These are phyloP conservation scores for Ceyx melanurus DNA, from an alignment of 2,113 vertebrate species.

Conservation along the genomic window DNA sequence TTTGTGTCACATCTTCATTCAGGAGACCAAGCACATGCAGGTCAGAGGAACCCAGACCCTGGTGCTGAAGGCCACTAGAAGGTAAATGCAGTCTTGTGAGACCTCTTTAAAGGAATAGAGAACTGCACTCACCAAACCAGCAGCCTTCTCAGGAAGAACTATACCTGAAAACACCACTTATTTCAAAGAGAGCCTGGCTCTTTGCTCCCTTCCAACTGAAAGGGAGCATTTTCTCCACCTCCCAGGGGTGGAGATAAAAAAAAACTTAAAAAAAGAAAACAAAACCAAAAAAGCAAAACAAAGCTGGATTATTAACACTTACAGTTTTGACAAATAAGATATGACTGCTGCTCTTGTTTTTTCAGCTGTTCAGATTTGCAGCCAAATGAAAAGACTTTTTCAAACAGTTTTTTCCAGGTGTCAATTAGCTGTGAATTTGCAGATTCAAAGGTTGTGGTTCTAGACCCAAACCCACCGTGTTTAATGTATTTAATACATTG, in stretches of 20 bases:
- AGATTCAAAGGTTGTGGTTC: background rate
- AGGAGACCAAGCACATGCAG: background rate
- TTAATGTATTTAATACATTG: background rate
- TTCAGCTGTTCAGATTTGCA: background rate
- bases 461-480: background rate
- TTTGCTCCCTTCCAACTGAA: background rate
- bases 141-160: background rate
- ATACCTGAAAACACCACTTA: background rate
- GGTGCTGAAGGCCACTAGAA: background rate
- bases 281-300: background rate
- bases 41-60: background rate
- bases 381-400: background rate
- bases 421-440: background rate
- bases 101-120: background rate
- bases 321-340: background rate
- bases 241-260: fast-evolving
- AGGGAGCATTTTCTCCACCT: background rate
- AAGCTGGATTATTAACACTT: background rate
- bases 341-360: background rate
- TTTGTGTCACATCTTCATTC: background rate
- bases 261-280: no score
- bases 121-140: background rate
- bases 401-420: background rate
- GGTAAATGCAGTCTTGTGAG: background rate
- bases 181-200: background rate